phyloP scores from a whole-genome alignment of 2,113 vertebrate species.

The Emydocephalus ijimae region DNA sequence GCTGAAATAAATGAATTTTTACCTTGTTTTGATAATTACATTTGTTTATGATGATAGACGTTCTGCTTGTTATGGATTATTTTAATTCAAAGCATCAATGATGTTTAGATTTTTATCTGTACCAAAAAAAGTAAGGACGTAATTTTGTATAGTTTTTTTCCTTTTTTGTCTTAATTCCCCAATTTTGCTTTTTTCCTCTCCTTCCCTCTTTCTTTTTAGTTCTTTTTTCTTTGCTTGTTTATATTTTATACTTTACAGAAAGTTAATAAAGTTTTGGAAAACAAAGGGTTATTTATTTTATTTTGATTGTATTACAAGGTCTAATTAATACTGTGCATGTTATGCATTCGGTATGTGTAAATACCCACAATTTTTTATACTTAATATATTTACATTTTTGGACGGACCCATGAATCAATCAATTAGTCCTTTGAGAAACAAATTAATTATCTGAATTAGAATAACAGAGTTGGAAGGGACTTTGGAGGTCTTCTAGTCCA shows the following conservation, averaged over 20 bases:
- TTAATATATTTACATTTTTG: slow-evolving; percentile 49
- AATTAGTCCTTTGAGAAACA: slow-evolving; percentile 44
- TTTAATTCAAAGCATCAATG: neutral
- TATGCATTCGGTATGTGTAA: slow-evolving; percentile 22
- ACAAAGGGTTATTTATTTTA: slow-evolving; percentile 31
- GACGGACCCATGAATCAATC: slow-evolving; percentile 58
- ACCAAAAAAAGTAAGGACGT: neutral
- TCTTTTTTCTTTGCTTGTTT: neutral
- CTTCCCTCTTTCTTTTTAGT: neutral
- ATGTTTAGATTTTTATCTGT: neutral
- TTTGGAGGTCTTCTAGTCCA: too few relatives aligned
- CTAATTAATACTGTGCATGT: slow-evolving; percentile 24
- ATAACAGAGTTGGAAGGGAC: too few relatives aligned
- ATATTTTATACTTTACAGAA: neutral
- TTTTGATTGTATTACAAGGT: slow-evolving; percentile 41
- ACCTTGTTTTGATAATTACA: too few relatives aligned
- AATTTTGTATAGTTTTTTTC: too few relatives aligned
- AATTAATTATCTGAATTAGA: slow-evolving; percentile 60
- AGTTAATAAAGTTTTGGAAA: neutral
- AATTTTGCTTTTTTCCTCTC: neutral
- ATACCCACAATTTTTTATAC: slow-evolving; percentile 47
- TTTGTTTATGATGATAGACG: too few relatives aligned
- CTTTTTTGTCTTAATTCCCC: neutral
- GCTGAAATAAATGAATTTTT: too few relatives aligned
- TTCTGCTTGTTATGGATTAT: neutral